These are phyloP conservation scores for Polietes domitor DNA, from an alignment of 2,888 invertebrate genomes.

Conservation along the genomic window DNA sequence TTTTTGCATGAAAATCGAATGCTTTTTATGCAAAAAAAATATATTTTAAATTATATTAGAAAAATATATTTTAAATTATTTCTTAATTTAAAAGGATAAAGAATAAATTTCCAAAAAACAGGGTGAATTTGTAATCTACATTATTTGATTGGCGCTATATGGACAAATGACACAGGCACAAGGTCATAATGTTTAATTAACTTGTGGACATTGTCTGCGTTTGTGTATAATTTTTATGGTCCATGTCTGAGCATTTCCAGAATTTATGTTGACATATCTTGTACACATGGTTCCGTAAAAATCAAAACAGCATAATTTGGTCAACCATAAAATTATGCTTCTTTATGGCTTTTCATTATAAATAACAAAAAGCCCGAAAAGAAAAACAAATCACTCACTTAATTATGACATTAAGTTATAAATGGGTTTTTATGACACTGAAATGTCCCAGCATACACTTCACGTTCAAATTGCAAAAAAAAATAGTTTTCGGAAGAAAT, in stretches of 20 bases:
- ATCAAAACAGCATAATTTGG: background rate
- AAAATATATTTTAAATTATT: too few species aligned
- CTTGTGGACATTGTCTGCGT: background rate
- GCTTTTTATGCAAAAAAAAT: too few species aligned
- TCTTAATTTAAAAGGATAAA: too few species aligned
- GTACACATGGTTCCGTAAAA: background rate
- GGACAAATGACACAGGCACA: too few species aligned
- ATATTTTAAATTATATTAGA: too few species aligned
- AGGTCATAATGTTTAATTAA: too few species aligned
- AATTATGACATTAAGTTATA: slow-evolving; percentile 47
- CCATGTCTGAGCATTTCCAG: background rate
- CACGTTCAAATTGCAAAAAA: too few species aligned
- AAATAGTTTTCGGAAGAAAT: too few species aligned
- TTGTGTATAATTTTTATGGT: background rate
- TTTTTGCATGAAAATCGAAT: too few species aligned
- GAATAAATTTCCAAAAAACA: too few species aligned
- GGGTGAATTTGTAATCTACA: too few species aligned
- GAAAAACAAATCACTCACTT: slow-evolving; percentile 26
- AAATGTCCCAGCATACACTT: slow-evolving; percentile 6
- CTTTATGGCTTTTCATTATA: slow-evolving; percentile 14
- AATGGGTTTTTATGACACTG: background rate
- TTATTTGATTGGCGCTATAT: too few species aligned
- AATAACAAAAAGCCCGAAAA: background rate
- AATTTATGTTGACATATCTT: slow-evolving; percentile 17
- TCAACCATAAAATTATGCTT: slow-evolving; percentile 9